Percentiles rank a stretch among this genome's conserved stretches.
phyloP scores from a whole-genome alignment of 2,888 invertebrate genomes.

The Nephrotoma guestfalica region DNA sequence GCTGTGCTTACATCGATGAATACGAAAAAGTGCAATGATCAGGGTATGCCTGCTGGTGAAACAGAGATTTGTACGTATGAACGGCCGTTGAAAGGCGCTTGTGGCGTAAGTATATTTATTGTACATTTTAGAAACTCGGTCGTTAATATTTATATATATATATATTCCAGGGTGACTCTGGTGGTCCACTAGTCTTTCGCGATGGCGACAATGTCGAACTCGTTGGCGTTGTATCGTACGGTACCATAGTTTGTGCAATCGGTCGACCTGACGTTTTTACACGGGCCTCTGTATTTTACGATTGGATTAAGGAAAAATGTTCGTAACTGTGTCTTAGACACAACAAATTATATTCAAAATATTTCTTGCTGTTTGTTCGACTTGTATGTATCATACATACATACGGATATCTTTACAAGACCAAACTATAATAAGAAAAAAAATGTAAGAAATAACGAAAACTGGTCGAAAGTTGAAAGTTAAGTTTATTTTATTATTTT shows the following conservation, averaged over 20 bases:
- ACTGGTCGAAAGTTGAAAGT: slow-evolving; percentile 4
- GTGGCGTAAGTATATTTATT: neutral
- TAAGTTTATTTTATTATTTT: neutral
- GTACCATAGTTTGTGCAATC: slow-evolving; percentile 6
- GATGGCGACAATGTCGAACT: neutral
- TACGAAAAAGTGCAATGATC: neutral
- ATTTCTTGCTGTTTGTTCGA: neutral
- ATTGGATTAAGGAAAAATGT: slow-evolving; percentile 7
- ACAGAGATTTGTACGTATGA: slow-evolving; percentile 6
- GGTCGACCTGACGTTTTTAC: slow-evolving; percentile 9
- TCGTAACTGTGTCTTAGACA: neutral
- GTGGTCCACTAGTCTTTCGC: slow-evolving; percentile 6
- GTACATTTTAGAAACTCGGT: too few relatives aligned
- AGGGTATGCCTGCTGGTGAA: neutral
- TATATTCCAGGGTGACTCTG: slow-evolving; percentile 7
- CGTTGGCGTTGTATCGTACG: slow-evolving; percentile 8
- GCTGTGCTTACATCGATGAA: neutral
- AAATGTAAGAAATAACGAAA: neutral
- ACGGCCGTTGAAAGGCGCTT: slow-evolving; percentile 5
- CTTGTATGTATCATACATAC: too few relatives aligned
- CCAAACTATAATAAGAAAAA: neutral
- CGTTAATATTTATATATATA: too few relatives aligned
- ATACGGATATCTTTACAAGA: neutral
- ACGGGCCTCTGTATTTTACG: slow-evolving; percentile 5
- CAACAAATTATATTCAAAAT: neutral